phyloP scores from a whole-genome alignment of 2,797 vertebrate species.

The Phyllotis vaccarum region DNA sequence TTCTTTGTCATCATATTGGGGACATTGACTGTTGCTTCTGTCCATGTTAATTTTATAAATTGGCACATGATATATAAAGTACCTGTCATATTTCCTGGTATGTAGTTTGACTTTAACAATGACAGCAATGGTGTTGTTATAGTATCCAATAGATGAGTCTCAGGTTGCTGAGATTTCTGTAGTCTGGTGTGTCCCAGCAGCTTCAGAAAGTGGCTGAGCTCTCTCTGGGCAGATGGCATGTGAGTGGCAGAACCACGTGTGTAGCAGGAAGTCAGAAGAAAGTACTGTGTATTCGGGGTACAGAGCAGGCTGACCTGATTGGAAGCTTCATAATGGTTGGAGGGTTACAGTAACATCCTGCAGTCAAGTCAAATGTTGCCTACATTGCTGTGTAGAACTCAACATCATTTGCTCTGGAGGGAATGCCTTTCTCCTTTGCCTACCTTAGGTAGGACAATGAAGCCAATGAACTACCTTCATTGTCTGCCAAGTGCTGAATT shows the following conservation, averaged over 20 bases:
- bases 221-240: not conserved
- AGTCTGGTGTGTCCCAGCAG: not conserved
- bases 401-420: not conserved
- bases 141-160: not conserved
- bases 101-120: not conserved
- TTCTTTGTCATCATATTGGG: not conserved
- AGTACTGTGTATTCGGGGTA: not conserved
- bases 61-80: not conserved
- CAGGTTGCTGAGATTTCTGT: not conserved
- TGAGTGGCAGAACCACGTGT: no score
- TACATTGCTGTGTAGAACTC: not conserved
- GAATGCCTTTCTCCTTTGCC: not conserved
- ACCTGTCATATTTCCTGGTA: not conserved
- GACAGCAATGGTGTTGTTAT: not conserved
- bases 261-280: not conserved
- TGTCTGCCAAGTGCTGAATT: conserved; percentile 50
- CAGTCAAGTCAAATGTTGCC: not conserved
- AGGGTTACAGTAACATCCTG: not conserved
- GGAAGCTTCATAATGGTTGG: not conserved
- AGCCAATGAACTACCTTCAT: not conserved
- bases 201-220: conserved; percentile 11
- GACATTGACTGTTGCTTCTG: not conserved
- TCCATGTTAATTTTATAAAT: not conserved
- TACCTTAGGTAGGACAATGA: not conserved
- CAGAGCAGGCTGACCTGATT: not conserved